Base-by-base conservation (phyloP, 2,797 vertebrate species). In the Rhynchotus rufescens region DNA sequence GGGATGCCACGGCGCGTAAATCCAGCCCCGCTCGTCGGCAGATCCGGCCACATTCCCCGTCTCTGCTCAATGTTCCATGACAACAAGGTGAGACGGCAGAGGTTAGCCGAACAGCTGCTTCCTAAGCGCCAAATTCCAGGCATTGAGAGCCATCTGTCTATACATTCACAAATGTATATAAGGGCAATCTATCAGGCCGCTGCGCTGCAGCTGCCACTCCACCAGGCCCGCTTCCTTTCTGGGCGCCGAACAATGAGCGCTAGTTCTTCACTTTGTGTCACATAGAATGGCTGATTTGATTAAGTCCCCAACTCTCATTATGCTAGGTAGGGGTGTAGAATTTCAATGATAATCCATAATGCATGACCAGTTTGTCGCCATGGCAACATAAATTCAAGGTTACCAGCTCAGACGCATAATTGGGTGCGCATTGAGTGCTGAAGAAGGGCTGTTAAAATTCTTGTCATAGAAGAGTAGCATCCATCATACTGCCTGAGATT, bases 331-430 rank as follows among this genome's bases (percentile, higher is more conserved):
- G 99, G 99, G 99, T 99, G 99, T 99, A 99, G 99, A 99, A 99
- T 99, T 99, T 99, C 99, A 99, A 99, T 99, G 99, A 99, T 99
- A 99, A 99, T 99, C 99, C 99, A 99, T 99, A 99, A 99, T 99
- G 99, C 99, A 99, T 99, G 99, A 99, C 99, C 99, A 98, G 98
- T 98, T 98, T 98, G 99, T 99, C 98, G 82, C 99, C 98, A 99
- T 99, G 98, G 99, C 98, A 99, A 99, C 99, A 99, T 99, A 99
- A 99, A 99, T 99, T 99, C 99, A 99, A 99, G 99, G 99, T 99
- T 99, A 99, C 99, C 98, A 98, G 99, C 99, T 98, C 99, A 98
- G 99, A 99, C 98, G 98, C 99, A 99, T 99, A 99, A 99, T 99
- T 99, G 99, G 99, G 98, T 99, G 99, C 97, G 98, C 99, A 98